Evolutionary conservation across 2,113 vertebrate genomes (phyloP), one percentile per base, ranked within the genome.

Genomic region (Pycnonotus jocosus): DNA sequence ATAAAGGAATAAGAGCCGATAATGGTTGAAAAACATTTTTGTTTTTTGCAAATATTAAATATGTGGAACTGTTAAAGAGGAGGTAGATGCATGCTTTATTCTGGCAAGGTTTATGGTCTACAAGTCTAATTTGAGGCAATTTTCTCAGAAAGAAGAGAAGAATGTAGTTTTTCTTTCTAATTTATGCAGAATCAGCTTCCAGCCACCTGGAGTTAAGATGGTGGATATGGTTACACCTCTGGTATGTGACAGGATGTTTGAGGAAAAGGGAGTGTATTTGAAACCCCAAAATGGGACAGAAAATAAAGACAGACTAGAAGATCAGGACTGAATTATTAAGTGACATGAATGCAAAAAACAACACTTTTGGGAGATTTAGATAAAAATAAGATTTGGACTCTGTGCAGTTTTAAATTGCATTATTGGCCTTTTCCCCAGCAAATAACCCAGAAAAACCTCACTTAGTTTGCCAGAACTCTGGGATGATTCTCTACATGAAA

Each of bases 311-410:
- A 92, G 48, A 81, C 22, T 87, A 77, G 80, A 97, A 96, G 83
- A 95, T 73, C 71, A 69, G 44, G 78, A 80, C 68, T 95, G 92
- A 97, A 80, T 95, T 96, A 97, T 97, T 95, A 91, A 91, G 97
- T 94, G 92, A 70, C 77, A 93, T 61, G 51, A 90, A 90, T 81
- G 47, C 47, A 91, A 94, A 84, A 95, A 85, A 21, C 56, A 87
- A 65, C 45, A 77, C 80, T 70, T 86, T 81, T 79, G 87, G 82
- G 91, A 96, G 85, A 96, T 74, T 74, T 68, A 83, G 85, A 77
- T 83, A 90, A 88, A 95, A 93, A 57, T 40, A 79, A 69, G 53
- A 83, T 83, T 89, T 97, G 88, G 80, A 76, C 56, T 83, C 60
- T 30, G 17, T 50, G 85, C 48, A 78, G 88, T 79, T 96, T 97